Evolutionary conservation across 2,113 vertebrate genomes (phyloP), one percentile per base, ranked within the genome.

Genomic region (Odontophorus gujanensis): DNA sequence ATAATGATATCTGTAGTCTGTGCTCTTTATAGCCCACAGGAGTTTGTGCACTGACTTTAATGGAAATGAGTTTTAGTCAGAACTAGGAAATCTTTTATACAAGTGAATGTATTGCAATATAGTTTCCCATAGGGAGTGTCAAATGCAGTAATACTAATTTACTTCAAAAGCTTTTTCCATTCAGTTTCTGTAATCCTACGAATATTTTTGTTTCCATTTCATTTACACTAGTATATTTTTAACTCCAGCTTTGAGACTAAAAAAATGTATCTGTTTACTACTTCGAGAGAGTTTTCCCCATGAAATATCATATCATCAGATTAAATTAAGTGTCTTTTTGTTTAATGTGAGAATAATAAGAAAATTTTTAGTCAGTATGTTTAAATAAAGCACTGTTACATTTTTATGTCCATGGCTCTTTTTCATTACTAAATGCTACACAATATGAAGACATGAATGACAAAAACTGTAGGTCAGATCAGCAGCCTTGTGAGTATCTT

Each of bases 161-260:
- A 90, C 24, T 91, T 85, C 34, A 77, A 53, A 94, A 77, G 9
- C 11, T 32, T 87, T 69, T 87, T 55, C 13, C 30, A 62, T 83
- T 55, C 28, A 53, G 5, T 12, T 85, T 85, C 50, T 80, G 11
- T 53, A 34, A 55, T 58, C 11, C 11, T 45, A 22, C 30, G n/a
- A 83, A 87, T 80, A 42, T 58, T 87, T 87, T 85, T 34, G 24
- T 68, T 75, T 91, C 45, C 26, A 17, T 90, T 95, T 94, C 50
- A 73, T 8, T 71, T 72, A 61, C 25, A 24, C 28, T 63, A 63
- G 74, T 14, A 67, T 21, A 45, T 74, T 50, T 68, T 68, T 87
- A 79, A 58, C 20, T 47, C 13, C 14, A 74, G 6, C 8, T 68
- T 83, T 82, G 15, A 66, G 40, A 58, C 36, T 43, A 66, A 85